Base-by-base conservation (phyloP, 1,140 invertebrate species). In the Brachionus sp. region DNA sequence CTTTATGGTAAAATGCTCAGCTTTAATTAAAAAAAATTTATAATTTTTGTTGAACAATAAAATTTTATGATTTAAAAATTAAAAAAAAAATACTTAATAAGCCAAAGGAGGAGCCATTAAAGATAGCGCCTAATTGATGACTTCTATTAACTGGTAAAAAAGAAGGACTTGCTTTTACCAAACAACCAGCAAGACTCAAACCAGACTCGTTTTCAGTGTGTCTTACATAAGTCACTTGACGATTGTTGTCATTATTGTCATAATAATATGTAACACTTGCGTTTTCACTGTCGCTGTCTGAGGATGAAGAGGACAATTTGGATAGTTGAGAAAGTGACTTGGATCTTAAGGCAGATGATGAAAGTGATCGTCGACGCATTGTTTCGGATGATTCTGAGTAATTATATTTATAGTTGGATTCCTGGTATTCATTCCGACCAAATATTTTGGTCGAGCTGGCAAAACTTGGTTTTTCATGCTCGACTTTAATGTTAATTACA, bases 81-180 rank as follows among this genome's bases (percentile, higher is more conserved):
- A 12, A 16, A 0, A 62, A 23, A 9, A 62, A 37, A 12, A 33
- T 80, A 80, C 77, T 80, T 25, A 80, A 62, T 19, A 80, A 13
- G 12, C 50, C 77, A 44, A 80, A 80, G 9, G 77, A 80, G 13
- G 35, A 25, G 13, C 77, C 77, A 66, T 80, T 66, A 44, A 80
- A 80, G 12, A 80, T 62, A 29, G 77, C 62, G 37, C 77, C 77
- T 12, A 80, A 13, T 29, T 80, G 50, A 37, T 62, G 25, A 66
- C 77, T 80, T 62, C 77, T 16, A 16, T 33, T 80, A 5, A 80
- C 77, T 62, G 77, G 77, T 19, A 80, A 66, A 39, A 80, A 66
- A 57, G 50, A 62, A 23, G 46, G 77, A 75, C 70, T 75, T 4
- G 70, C 70, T 46, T 75, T 75, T 25, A 75, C 70, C 25, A 75